Evolutionary conservation across 1,140 invertebrate genomes (phyloP).

Genomic region (Amyelois transitella): DNA sequence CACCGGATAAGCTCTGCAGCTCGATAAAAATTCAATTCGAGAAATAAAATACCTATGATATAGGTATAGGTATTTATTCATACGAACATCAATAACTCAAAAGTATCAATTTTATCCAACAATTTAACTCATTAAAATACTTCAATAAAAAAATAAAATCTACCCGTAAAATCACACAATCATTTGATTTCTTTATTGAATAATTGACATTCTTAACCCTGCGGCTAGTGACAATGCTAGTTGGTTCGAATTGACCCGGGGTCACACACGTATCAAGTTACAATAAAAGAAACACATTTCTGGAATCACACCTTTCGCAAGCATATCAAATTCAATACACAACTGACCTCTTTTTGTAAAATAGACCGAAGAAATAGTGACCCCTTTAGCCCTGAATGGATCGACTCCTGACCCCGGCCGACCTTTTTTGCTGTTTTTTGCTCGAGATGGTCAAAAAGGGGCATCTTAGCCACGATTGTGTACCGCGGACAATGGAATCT

Average conservation of each 20-base stretch:
- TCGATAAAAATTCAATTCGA: too few relatives aligned
- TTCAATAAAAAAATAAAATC: background rate
- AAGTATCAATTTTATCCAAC: background rate
- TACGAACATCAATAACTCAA: too few relatives aligned
- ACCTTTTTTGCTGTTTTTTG: conserved; percentile 41
- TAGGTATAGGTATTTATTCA: too few relatives aligned
- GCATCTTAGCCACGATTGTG: conserved; percentile 33
- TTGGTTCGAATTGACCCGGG: conserved; percentile 37
- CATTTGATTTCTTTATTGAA: background rate
- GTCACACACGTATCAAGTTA: conserved; percentile 61
- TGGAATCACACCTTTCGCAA: conserved; percentile 37
- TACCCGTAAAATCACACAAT: background rate
- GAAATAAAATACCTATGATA: too few relatives aligned
- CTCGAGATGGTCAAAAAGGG: conserved; percentile 37
- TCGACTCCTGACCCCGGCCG: conserved; percentile 52
- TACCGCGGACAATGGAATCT: conserved; percentile 44
- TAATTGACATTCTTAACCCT: conserved; percentile 7
- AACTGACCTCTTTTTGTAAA: conserved; percentile 43
- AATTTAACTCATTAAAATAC: background rate
- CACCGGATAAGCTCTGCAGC: too few relatives aligned
- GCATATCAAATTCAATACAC: conserved; percentile 29
- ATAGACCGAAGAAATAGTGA: conserved; percentile 36
- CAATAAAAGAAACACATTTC: conserved; percentile 42
- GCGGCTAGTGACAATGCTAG: background rate
- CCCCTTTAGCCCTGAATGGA: conserved; percentile 24